phyloP scores from a whole-genome alignment of 2,888 invertebrate genomes.

The Arrhopalites spinosus region DNA sequence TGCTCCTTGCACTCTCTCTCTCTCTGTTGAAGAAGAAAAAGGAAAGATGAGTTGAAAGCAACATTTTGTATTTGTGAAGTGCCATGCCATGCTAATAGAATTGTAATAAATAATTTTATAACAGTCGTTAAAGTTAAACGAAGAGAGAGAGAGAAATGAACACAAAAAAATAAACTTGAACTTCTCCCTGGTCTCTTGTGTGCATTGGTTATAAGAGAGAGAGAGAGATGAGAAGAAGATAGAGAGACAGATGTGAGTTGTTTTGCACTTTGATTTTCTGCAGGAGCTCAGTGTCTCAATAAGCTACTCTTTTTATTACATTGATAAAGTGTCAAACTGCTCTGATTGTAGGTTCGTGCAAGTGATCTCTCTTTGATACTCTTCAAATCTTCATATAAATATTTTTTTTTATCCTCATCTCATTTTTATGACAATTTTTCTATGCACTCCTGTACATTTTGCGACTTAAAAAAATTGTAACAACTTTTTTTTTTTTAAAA shows the following conservation, averaged over 20 bases:
- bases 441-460: too few relatives aligned
- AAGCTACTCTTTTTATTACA: conserved; percentile 22
- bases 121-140: conserved; percentile 15
- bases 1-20: neutral
- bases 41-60: neutral
- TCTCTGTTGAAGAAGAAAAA: neutral
- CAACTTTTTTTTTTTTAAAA: neutral
- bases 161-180: neutral
- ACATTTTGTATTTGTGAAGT: conserved; percentile 20
- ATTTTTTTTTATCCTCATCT: too few relatives aligned
- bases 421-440: too few relatives aligned
- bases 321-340: conserved; percentile 16
- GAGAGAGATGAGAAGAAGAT: neutral
- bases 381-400: too few relatives aligned
- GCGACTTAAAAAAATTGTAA: neutral
- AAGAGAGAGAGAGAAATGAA: neutral
- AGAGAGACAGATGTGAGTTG: too few relatives aligned
- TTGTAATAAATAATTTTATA: conserved; percentile 28
- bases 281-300: neutral
- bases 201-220: too few relatives aligned
- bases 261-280: neutral
- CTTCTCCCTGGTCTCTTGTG: neutral
- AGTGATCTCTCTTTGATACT: too few relatives aligned
- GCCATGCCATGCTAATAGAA: conserved; percentile 28
- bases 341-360: conserved; percentile 14